Evolutionary conservation across 1,140 invertebrate genomes (phyloP), one percentile per base, ranked within the genome.

Genomic region (Eupeodes corollae): DNA sequence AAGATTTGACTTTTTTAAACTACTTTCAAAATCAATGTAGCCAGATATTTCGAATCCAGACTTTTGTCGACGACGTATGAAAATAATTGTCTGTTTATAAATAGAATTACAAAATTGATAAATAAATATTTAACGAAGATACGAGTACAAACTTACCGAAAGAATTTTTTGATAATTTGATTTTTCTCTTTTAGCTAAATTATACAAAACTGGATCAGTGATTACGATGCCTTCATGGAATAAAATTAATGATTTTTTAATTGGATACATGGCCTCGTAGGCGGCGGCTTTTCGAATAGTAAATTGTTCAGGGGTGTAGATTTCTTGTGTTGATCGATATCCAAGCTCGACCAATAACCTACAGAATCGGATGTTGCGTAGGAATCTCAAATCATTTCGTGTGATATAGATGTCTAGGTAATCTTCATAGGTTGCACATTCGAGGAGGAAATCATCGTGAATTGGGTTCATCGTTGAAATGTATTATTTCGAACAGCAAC

Each of bases 1-100:
- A 0, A 49, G 39, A 18, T 42, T 47, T 8, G 52, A 49, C 34
- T 52, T 50, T 2, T 44, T 42, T 49, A 59, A 60, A 39, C 64
- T 67, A 30, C 52, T 46, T 8, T 54, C 64, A 50, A 60, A 54
- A 21, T 67, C 64, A 5, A 67, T 51, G 34, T 67, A 67, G 2
- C 57, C 58, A 0, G 64, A 63, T 14, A 58, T 50, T 15, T 67
- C 59, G 1, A 58, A 61, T 1, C 64, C 58, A 6, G 55, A 49
- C 5, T 30, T 19, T 15, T 51, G 19, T 1, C 44, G 37, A 40
- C 48, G 54, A 1, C 56, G 53, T 1, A 58, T 44, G 32, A 65
- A 67, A 3, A 65, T 59, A 10, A 67, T 67, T 14, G 64, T 65
- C 64, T 67, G 31, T 15, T 26, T 26, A 26, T 26, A 8, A 26